A percentile compares a stretch with the other conserved stretches of the same genome.
These are phyloP conservation scores for Prunella fulvescens DNA, from an alignment of 2,113 vertebrate species.

Conservation along the genomic window DNA sequence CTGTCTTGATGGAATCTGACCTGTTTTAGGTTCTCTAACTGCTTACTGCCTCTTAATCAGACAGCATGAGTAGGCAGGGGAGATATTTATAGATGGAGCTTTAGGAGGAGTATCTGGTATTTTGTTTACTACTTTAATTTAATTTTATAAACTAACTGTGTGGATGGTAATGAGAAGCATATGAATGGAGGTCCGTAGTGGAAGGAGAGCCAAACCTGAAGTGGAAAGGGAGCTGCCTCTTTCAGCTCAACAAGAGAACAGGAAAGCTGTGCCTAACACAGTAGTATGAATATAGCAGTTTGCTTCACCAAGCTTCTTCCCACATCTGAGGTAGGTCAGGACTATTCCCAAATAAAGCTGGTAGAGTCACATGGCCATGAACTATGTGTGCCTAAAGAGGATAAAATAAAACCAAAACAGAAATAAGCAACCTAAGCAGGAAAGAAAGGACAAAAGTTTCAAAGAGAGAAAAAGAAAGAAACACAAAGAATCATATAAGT, in stretches of 20 bases:
- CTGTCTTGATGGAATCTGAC: background rate
- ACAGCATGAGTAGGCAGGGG: constrained; percentile 28
- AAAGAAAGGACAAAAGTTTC: background rate
- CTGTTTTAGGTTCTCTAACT: constrained; percentile 1
- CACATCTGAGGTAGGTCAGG: background rate
- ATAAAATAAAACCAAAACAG: background rate
- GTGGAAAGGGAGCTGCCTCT: background rate
- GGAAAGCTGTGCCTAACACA: background rate
- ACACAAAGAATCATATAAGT: background rate
- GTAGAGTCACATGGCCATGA: background rate
- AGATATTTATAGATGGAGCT: constrained; percentile 49
- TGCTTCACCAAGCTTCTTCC: background rate
- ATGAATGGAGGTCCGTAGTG: constrained; percentile 9
- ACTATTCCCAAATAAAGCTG: background rate
- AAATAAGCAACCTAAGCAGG: background rate
- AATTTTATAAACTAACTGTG: constrained; percentile 49
- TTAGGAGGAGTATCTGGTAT: constrained; percentile 44
- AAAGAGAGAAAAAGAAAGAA: background rate
- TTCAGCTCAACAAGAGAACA: background rate
- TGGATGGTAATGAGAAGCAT: constrained; percentile 7
- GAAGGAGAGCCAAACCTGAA: constrained; percentile 22
- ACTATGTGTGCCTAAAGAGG: background rate
- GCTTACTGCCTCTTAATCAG: constrained; percentile 14
- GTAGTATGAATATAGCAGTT: background rate
- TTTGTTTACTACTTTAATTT: constrained; percentile 66